Conservation (phyloP, 2,797 vertebrate genomes). For the Pelodytes ibericus region DNA sequence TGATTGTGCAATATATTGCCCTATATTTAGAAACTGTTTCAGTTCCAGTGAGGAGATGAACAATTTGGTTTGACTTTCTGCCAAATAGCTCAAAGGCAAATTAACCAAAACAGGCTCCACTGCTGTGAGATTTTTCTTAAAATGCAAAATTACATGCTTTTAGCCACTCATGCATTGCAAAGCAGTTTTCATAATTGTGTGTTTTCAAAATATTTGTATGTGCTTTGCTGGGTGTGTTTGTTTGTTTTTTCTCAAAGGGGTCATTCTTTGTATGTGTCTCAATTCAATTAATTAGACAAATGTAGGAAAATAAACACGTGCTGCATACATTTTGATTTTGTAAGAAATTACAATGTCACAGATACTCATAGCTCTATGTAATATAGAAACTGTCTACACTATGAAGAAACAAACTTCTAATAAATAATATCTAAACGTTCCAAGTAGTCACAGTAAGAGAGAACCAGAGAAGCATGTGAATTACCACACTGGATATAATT, state of each 20-base stretch:
- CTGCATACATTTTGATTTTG: not conserved
- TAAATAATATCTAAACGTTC: too few species aligned
- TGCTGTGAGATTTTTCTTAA: slow-evolving; percentile 25
- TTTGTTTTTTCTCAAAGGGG: not conserved
- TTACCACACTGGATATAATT: too few species aligned
- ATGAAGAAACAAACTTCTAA: too few species aligned
- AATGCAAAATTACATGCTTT: slow-evolving; percentile 33
- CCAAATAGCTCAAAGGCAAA: slow-evolving; percentile 24
- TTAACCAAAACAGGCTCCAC: slow-evolving; percentile 16
- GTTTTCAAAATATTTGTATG: slow-evolving; percentile 22
- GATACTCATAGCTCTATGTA: not conserved
- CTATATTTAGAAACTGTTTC: not conserved
- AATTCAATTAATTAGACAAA: slow-evolving; percentile 8
- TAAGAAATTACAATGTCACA: not conserved
- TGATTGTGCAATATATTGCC: not conserved
- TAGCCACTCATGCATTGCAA: not conserved
- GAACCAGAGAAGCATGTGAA: too few species aligned
- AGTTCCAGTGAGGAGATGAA: slow-evolving; percentile 5
- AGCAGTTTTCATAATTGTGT: not conserved
- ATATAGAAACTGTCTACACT: too few species aligned
- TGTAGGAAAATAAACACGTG: not conserved
- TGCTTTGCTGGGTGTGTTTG: not conserved
- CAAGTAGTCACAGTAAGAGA: too few species aligned
- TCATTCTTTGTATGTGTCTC: slow-evolving; percentile 9
- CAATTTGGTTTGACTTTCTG: slow-evolving; percentile 31